Evolutionary conservation across 2,113 vertebrate genomes (phyloP).

Genomic region (Burhinus bistriatus): DNA sequence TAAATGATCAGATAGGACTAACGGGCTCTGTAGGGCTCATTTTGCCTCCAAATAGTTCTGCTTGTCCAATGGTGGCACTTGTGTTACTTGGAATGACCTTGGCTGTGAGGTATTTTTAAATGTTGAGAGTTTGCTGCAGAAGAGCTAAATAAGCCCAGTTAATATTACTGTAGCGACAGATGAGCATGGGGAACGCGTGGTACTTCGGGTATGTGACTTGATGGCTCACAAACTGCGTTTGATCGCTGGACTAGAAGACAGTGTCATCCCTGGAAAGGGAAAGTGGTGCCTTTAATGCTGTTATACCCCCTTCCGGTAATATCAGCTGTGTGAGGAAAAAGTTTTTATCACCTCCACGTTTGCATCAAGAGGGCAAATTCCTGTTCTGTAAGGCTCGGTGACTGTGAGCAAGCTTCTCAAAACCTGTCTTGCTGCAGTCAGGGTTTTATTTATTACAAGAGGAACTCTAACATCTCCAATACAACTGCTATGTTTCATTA

Average conservation of each 20-base stretch:
- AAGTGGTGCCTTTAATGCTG: neutral
- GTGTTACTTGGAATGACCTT: neutral
- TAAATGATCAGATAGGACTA: neutral
- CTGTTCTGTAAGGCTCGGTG: neutral
- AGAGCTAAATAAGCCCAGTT: neutral
- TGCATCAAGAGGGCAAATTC: neutral
- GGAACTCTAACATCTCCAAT: neutral
- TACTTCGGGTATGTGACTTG: neutral
- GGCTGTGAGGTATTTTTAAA: neutral
- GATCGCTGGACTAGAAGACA: neutral
- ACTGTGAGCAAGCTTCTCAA: neutral
- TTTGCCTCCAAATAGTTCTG: neutral
- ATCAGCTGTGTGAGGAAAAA: neutral
- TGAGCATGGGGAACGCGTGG: fast-evolving
- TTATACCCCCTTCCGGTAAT: neutral
- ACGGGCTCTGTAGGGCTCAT: neutral
- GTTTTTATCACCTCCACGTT: fast-evolving
- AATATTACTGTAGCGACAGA: neutral
- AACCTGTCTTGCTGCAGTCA: neutral
- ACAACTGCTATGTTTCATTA: slow-evolving; percentile 5
- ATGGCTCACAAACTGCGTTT: neutral
- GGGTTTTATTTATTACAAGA: neutral
- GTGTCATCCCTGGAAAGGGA: neutral
- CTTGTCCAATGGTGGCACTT: neutral
- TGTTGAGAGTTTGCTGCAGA: neutral